Percentiles rank a stretch among this genome's conserved stretches.
These are phyloP conservation scores for Platycheirus rosarum DNA, from an alignment of 2,888 invertebrate genomes.

Conservation along the genomic window DNA sequence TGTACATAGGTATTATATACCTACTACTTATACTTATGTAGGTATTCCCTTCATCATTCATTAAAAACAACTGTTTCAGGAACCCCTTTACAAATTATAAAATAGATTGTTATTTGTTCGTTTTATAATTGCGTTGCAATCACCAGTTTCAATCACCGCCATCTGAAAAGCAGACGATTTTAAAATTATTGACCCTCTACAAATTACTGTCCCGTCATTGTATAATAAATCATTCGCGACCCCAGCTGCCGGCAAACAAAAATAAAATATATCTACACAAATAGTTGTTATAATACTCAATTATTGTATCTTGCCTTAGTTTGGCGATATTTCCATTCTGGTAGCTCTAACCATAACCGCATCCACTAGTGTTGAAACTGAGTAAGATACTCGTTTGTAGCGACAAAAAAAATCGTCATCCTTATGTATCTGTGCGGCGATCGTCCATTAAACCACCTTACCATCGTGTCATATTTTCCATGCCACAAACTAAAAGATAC, in stretches of 20 bases:
- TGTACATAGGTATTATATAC: no score
- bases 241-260: not conserved
- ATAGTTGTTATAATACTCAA: not conserved
- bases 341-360: not conserved
- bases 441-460: constrained; percentile 53
- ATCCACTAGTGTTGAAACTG: not conserved
- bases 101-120: no score
- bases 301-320: constrained; percentile 1
- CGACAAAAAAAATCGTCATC: not conserved
- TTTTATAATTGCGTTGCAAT: no score
- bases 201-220: not conserved
- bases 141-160: not conserved
- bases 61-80: no score
- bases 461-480: constrained; percentile 21
- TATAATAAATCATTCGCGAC: constrained; percentile 1
- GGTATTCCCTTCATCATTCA: no score
- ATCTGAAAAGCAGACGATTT: constrained; percentile 4
- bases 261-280: not conserved
- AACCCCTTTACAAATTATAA: no score
- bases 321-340: constrained; percentile 19
- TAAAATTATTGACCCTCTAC: constrained; percentile 6
- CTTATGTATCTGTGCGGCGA: constrained; percentile 17
- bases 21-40: no score
- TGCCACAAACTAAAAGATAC: constrained; percentile 10
- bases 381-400: not conserved